Conservation (phyloP, 2,113 vertebrate genomes). For the Crotalus tigris region DNA sequence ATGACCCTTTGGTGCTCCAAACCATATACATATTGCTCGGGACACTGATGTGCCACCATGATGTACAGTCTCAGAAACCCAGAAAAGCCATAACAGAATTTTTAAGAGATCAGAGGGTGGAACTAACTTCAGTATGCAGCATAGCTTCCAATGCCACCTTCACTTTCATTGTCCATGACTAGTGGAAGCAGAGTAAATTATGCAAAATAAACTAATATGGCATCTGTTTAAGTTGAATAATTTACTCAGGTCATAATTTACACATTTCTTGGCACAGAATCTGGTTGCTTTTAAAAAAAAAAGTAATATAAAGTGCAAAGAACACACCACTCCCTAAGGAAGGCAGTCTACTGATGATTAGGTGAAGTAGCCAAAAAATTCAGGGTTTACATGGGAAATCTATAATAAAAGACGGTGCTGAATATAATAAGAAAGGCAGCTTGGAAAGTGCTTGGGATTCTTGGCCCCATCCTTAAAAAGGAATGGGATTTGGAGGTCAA, state of each 20-base stretch:
- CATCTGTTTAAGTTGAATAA: background rate
- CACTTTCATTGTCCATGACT: background rate
- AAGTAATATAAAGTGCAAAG: constrained; percentile 1
- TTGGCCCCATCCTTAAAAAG: background rate
- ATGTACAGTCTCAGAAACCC: background rate
- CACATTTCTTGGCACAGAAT: constrained; percentile 22
- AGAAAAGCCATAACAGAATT: background rate
- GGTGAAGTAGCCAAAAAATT: background rate
- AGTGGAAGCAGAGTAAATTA: background rate
- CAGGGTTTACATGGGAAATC: background rate
- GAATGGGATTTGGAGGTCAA: background rate
- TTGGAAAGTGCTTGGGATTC: background rate
- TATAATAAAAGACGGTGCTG: background rate
- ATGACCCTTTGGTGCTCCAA: background rate
- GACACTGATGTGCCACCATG: background rate
- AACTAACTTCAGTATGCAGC: background rate
- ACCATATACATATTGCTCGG: background rate
- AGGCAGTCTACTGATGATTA: background rate
- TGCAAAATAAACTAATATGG: background rate
- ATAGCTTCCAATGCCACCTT: background rate
- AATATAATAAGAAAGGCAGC: background rate
- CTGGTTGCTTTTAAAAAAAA: background rate
- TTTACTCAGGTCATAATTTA: background rate
- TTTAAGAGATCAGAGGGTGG: background rate
- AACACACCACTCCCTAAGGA: background rate